Evolutionary conservation across 2,888 invertebrate species (phyloP).

Genomic region (Galerucella nymphaeae): DNA sequence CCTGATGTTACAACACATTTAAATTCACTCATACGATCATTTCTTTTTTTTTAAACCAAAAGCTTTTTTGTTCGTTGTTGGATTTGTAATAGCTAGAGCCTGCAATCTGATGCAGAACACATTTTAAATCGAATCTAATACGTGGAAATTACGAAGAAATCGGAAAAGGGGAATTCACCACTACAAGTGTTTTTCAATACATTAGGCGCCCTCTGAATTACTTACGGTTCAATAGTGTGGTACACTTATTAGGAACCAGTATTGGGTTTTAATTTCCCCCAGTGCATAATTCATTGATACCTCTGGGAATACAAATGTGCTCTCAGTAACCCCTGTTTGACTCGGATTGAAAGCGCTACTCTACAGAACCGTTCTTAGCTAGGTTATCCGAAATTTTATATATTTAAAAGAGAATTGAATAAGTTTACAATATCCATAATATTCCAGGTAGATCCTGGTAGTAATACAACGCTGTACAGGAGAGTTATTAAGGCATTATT

Average conservation of each 20-base stretch:
- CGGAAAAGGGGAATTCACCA: background rate
- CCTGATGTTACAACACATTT: background rate
- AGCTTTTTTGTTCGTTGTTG: background rate
- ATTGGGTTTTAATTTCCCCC: slow-evolving; percentile 34
- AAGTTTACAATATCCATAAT: too few relatives aligned
- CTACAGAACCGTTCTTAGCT: slow-evolving; percentile 6
- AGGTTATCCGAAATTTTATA: background rate
- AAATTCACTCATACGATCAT: background rate
- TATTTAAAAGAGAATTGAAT: too few relatives aligned
- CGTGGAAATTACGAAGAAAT: background rate
- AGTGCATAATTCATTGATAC: slow-evolving; percentile 26
- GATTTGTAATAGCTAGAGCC: background rate
- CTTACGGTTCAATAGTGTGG: slow-evolving; percentile 8
- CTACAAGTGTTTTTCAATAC: background rate
- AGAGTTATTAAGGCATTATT: too few relatives aligned
- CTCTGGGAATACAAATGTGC: slow-evolving; percentile 26
- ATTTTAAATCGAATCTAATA: background rate
- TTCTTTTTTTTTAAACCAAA: background rate
- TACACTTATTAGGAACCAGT: slow-evolving; percentile 24
- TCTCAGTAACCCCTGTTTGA: slow-evolving; percentile 5
- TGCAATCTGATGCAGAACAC: background rate
- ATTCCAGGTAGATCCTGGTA: too few relatives aligned
- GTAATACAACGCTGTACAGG: too few relatives aligned
- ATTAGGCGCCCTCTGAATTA: background rate
- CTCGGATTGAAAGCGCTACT: background rate